A percentile compares a stretch with the other conserved stretches of the same genome.
Evolutionary conservation across 2,797 vertebrate genomes (phyloP).

Genomic region (Acrossocheilus fasciatus): DNA sequence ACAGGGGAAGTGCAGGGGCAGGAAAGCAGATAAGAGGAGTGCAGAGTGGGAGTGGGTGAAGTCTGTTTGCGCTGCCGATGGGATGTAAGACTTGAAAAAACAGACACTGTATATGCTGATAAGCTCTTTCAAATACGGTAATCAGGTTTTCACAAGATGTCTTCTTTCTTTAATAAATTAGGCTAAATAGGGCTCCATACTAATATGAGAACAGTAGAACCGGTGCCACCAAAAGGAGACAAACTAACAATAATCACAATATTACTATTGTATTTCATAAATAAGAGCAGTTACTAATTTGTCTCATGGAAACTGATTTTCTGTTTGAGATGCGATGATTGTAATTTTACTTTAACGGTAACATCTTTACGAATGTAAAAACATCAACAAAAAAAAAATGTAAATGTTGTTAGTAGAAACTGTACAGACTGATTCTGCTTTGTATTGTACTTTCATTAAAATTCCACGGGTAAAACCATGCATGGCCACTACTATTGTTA

Average conservation of each 20-base stretch:
- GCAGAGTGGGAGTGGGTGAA: slow-evolving; percentile 39
- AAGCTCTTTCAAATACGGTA: slow-evolving; percentile 8
- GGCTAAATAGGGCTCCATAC: neutral
- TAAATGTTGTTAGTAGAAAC: neutral
- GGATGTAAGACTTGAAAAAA: slow-evolving; percentile 37
- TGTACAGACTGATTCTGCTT: too few relatives aligned
- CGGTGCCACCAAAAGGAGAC: neutral
- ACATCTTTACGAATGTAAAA: neutral
- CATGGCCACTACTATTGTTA: neutral
- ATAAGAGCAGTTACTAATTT: neutral
- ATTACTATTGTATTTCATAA: neutral
- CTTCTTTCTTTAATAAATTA: neutral
- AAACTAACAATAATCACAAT: neutral
- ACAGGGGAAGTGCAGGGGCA: slow-evolving; percentile 59
- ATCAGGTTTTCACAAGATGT: neutral
- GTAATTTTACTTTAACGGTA: neutral
- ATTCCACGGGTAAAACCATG: neutral
- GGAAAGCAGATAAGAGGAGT: slow-evolving; percentile 55
- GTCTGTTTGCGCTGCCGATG: slow-evolving; percentile 37
- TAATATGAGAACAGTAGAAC: neutral
- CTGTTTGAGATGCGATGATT: neutral
- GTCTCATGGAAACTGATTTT: neutral
- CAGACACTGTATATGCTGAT: neutral
- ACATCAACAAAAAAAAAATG: neutral
- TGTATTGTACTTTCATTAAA: too few relatives aligned